These are phyloP conservation scores for Osedax fenrisi DNA, from an alignment of 2,888 invertebrate species.

Conservation along the genomic window DNA sequence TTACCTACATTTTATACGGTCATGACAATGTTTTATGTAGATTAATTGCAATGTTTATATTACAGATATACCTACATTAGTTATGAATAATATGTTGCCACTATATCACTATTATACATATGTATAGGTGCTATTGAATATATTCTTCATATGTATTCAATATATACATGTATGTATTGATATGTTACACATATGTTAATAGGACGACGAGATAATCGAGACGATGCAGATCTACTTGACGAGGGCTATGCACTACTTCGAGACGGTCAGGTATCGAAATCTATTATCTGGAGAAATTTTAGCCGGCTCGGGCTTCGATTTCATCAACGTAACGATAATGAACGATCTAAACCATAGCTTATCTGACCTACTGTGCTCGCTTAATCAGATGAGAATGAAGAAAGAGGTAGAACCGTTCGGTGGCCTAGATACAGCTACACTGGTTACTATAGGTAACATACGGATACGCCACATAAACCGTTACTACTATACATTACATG, in stretches of 20 bases:
- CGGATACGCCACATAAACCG: not conserved
- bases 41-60: no score
- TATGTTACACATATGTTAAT: no score
- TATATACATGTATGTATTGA: no score
- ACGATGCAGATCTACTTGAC: not conserved
- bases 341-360: not conserved
- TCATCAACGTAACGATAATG: not conserved
- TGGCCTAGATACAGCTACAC: not conserved
- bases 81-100: no score
- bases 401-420: no score
- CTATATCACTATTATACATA: no score
- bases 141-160: no score
- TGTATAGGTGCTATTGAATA: no score
- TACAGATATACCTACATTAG: no score
- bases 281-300: not conserved
- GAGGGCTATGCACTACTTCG: not conserved
- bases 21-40: no score
- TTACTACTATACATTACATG: not conserved
- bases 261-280: not conserved
- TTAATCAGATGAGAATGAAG: not conserved
- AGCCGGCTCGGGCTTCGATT: not conserved
- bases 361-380: not conserved
- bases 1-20: no score
- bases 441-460: not conserved
- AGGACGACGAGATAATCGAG: not conserved